These are phyloP conservation scores for Pycnonotus jocosus DNA, from an alignment of 2,113 vertebrate species.

Conservation along the genomic window DNA sequence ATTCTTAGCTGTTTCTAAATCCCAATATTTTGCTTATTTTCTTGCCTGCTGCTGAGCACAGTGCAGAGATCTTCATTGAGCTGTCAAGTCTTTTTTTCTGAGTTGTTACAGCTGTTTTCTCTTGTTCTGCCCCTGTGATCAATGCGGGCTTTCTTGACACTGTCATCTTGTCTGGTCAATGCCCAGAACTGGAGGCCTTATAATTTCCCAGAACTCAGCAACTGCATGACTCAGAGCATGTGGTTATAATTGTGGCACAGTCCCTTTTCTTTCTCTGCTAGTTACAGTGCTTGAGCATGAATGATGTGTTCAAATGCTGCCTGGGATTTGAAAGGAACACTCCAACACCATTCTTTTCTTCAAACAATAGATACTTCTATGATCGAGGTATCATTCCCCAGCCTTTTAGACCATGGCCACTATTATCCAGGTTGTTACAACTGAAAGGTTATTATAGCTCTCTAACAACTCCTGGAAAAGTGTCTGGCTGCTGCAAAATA, in stretches of 20 bases:
- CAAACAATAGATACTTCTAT: conserved; percentile 54
- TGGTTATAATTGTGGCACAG: conserved; percentile 56
- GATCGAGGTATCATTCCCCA: not conserved
- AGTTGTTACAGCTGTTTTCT: conserved; percentile 61
- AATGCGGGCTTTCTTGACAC: conserved; percentile 51
- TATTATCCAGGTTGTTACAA: conserved; percentile 52
- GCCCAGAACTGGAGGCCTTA: conserved; percentile 54
- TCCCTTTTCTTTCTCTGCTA: conserved; percentile 43
- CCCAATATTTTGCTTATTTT: conserved; percentile 23
- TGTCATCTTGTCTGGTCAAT: conserved; percentile 62
- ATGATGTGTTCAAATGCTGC: conserved; percentile 56
- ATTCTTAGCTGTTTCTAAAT: not conserved
- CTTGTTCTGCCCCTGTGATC: conserved; percentile 58
- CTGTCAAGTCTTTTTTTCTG: conserved; percentile 49
- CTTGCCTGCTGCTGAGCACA: not conserved
- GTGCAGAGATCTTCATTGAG: conserved; percentile 40
- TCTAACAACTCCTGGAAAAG: conserved; percentile 32
- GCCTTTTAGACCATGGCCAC: conserved; percentile 20
- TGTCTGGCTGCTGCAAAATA: not conserved
- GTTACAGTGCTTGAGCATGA: conserved; percentile 41
- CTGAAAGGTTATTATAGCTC: conserved; percentile 34
- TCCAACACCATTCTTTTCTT: conserved; percentile 52
- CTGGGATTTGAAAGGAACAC: conserved; percentile 51
- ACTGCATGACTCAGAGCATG: conserved; percentile 57
- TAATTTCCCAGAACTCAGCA: conserved; percentile 51